Conservation (phyloP, 2,888 invertebrate genomes). For the Oxycera nigricornis region DNA sequence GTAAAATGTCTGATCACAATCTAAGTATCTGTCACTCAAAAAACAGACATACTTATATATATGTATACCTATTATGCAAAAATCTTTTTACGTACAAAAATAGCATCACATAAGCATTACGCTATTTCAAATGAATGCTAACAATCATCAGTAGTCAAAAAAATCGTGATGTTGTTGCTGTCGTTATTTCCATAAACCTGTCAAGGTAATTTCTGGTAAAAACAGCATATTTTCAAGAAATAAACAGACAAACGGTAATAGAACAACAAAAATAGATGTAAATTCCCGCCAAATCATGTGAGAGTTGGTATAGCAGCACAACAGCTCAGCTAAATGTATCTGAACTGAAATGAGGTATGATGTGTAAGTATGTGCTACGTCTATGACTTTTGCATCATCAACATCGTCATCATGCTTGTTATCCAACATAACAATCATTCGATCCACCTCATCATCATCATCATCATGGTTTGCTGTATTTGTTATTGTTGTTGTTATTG, state of each 20-base stretch:
- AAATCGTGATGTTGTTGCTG: neutral
- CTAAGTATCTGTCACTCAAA: no score
- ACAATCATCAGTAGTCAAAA: no score
- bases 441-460: neutral
- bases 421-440: neutral
- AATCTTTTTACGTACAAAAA: neutral
- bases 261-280: neutral
- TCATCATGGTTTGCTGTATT: neutral
- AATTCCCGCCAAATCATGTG: neutral
- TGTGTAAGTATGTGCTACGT: neutral
- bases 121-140: no score
- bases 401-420: neutral
- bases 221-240: neutral
- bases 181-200: constrained; percentile 3
- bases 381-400: constrained; percentile 1
- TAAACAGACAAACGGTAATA: neutral
- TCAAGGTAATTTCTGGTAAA: constrained; percentile 2
- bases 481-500: neutral
- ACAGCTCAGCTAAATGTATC: no score
- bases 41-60: no score
- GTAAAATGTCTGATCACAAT: no score
- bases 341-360: no score
- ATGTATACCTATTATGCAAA: neutral
- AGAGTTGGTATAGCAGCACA: no score
- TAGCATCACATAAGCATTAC: neutral